Evolutionary conservation across 2,797 vertebrate genomes (phyloP), one percentile per base, ranked within the genome.

Genomic region (Xenopus petersii): DNA sequence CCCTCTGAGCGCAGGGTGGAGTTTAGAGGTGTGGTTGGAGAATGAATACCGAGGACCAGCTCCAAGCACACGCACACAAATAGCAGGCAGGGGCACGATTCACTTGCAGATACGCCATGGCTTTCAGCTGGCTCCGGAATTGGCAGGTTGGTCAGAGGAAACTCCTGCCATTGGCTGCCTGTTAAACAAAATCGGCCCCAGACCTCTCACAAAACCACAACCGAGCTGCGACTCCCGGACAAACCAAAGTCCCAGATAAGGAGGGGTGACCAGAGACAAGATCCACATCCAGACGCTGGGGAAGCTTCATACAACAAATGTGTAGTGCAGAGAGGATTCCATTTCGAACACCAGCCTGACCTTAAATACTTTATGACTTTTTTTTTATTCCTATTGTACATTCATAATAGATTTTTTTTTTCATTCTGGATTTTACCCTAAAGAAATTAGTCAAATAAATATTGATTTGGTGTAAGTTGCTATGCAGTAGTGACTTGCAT

Each of bases 161-260:
- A 83, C 86, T 81, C 79, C 83, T 63, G 82, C 80, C 84, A 89
- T 83, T 84, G 85, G 87, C 84, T 81, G 87, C 73, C 3, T 70
- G 30, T 64, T 11, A 2, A 30, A 13, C 83, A 67, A 82, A 70
- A 85, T 82, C 88, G 70, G 78, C 82, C 81, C 8, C 1, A 5
- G 36, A 5, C 51, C 61, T 24, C 75, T 5, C 36, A 21, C 2
- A 80, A 82, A 51, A 83, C 64, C 80, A 80, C 72, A 10, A 74
- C 33, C 75, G 2, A 61, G 74, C 83, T 10, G 78, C 66, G 30
- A 51, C 71, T 61, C 48, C 74, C 75, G 21, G 65, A 51, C 61
- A 62, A 70, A 47, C 64, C 49, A 2, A 10, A 59, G 63, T 55
- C 42, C 56, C 61, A 68, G 63, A 64, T 51, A 60, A 60, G n/a